Evolutionary conservation across 2,797 vertebrate species (phyloP).

Genomic region (Spinus pinus): DNA sequence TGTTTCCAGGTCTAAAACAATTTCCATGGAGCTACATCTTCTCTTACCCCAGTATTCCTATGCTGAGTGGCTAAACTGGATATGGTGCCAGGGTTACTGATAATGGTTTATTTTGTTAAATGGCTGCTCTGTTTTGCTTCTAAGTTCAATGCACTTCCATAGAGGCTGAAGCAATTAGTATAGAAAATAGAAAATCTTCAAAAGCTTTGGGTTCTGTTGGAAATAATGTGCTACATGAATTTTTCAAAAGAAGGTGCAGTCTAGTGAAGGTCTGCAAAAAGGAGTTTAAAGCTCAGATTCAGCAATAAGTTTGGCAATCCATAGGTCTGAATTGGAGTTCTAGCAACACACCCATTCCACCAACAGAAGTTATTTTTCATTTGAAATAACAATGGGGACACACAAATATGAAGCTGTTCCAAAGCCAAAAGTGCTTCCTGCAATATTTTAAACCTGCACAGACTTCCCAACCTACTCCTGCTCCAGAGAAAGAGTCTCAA

Average conservation of each 20-base stretch:
- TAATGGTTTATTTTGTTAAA: not conserved
- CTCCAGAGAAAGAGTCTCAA: not conserved
- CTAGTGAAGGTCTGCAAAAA: not conserved
- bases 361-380: not conserved
- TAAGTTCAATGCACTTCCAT: not conserved
- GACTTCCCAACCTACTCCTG: not conserved
- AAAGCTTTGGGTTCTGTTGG: not conserved
- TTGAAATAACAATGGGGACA: not conserved
- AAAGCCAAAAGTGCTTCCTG: not conserved
- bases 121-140: not conserved
- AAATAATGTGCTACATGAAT: not conserved
- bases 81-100: not conserved
- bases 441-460: not conserved
- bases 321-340: not conserved
- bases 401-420: not conserved
- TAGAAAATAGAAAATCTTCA: not conserved
- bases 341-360: not conserved
- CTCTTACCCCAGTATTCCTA: not conserved
- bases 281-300: not conserved
- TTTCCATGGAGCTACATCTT: not conserved
- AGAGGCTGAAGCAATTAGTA: not conserved
- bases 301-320: not conserved
- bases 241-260: not conserved
- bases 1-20: not conserved
- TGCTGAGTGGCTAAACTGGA: not conserved